Evolutionary conservation across 2,888 invertebrate species (phyloP).

Genomic region (Xylota segnis): DNA sequence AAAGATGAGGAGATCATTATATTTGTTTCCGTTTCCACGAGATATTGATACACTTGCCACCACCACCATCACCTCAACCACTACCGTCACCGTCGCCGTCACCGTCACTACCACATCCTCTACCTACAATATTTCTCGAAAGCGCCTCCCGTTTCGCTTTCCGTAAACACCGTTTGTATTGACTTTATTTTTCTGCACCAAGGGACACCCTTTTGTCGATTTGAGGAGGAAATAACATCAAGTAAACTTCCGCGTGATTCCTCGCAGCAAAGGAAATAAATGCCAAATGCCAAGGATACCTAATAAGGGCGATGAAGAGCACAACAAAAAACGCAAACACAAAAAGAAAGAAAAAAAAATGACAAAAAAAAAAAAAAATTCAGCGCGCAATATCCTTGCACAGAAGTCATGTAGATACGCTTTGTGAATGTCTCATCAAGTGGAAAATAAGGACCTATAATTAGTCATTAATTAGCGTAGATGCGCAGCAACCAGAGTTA

Average conservation of each 20-base stretch:
- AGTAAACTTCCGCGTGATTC: constrained; percentile 72
- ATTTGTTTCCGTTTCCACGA: constrained; percentile 70
- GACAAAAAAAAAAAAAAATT: not conserved
- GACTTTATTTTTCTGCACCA: constrained; percentile 69
- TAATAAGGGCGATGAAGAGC: constrained; percentile 51
- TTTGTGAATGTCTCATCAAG: constrained; percentile 62
- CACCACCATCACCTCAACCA: constrained; percentile 24
- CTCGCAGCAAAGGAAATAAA: constrained; percentile 64
- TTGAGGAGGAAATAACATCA: constrained; percentile 64
- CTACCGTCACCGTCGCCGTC: constrained; percentile 31
- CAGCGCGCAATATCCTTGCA: constrained; percentile 31
- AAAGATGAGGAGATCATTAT: constrained; percentile 66
- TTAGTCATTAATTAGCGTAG: constrained; percentile 72
- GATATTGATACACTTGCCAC: constrained; percentile 65
- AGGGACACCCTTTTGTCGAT: constrained; percentile 65
- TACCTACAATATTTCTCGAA: constrained; percentile 15
- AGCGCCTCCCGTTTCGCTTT: constrained; percentile 2
- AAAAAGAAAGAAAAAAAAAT: not conserved
- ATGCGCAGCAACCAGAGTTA: constrained; percentile 53
- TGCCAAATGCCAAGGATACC: constrained; percentile 64
- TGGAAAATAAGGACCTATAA: constrained; percentile 68
- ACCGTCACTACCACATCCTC: constrained; percentile 38
- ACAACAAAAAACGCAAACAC: constrained; percentile 11
- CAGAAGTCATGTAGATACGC: constrained; percentile 42
- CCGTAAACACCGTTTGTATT: constrained; percentile 59